These are phyloP conservation scores for Scytalopus superciliaris DNA, from an alignment of 2,113 vertebrate genomes.

Conservation along the genomic window DNA sequence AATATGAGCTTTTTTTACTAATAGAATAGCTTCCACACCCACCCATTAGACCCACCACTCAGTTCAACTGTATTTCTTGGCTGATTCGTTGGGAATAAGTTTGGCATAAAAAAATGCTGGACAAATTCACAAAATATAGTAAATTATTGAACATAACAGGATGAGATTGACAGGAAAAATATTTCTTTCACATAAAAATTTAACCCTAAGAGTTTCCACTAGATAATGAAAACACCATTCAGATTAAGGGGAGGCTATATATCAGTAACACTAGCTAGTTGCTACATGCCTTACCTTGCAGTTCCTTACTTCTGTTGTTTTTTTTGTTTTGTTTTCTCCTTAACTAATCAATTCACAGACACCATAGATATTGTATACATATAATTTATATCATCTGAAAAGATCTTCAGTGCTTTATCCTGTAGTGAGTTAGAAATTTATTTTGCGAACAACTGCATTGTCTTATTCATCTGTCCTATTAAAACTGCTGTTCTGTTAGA, in stretches of 20 bases:
- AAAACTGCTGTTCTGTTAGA: not conserved
- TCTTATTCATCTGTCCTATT: not conserved
- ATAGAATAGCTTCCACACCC: not conserved
- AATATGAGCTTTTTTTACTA: not conserved
- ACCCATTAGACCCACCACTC: not conserved
- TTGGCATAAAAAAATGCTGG: not conserved
- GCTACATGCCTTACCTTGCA: not conserved
- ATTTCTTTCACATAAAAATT: not conserved
- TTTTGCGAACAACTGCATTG: not conserved
- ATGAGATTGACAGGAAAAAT: not conserved
- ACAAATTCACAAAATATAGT: not conserved
- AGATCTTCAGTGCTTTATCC: not conserved
- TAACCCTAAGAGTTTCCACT: not conserved
- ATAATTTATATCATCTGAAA: not conserved
- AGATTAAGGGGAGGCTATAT: accelerated
- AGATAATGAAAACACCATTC: not conserved
- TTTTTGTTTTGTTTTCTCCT: not conserved
- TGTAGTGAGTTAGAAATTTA: not conserved
- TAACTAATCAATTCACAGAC: not conserved
- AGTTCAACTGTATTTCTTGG: not conserved
- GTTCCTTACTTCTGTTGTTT: not conserved
- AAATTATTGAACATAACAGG: not conserved
- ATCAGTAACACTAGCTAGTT: not conserved
- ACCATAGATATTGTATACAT: not conserved
- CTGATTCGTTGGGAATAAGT: not conserved